phyloP scores from a whole-genome alignment of 2,888 invertebrate genomes.

The Aspidiotus rigidus region DNA sequence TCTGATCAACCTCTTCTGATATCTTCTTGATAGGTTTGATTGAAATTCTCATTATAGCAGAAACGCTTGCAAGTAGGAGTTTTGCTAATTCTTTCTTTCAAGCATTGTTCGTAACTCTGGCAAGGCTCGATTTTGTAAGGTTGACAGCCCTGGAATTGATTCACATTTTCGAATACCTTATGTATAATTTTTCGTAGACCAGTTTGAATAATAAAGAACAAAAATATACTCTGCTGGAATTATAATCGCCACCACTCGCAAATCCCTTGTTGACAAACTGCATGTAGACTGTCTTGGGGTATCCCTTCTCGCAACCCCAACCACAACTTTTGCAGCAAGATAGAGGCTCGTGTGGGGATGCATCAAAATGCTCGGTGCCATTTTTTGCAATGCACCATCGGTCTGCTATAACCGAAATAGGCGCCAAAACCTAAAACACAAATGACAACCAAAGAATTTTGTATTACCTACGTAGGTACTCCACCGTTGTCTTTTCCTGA shows the following conservation, averaged over 20 bases:
- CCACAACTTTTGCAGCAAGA: constrained; percentile 35
- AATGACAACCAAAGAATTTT: not conserved
- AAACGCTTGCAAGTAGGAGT: constrained; percentile 4
- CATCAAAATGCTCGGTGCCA: constrained; percentile 19
- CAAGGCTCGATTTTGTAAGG: constrained; percentile 9
- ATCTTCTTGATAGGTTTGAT: not conserved
- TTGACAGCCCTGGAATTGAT: constrained; percentile 7
- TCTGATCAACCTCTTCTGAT: not conserved
- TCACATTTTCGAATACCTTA: not conserved
- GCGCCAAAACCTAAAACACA: constrained; percentile 30
- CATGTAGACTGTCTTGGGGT: constrained; percentile 29
- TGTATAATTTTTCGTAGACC: not conserved
- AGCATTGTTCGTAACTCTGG: not conserved
- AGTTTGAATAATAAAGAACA: not conserved
- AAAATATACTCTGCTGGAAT: constrained; percentile 30
- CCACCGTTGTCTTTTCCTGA: not conserved
- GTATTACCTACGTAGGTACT: not conserved
- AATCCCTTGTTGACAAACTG: constrained; percentile 34
- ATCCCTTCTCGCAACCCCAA: constrained; percentile 34
- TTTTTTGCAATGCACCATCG: constrained; percentile 35
- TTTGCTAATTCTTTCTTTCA: not conserved
- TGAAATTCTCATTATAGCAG: constrained; percentile 6
- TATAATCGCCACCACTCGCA: constrained; percentile 35
- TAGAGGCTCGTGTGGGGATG: constrained; percentile 35
- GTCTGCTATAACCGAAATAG: constrained; percentile 34